Conservation (phyloP, 2,888 invertebrate species). For the Drosophila multiciliata region DNA sequence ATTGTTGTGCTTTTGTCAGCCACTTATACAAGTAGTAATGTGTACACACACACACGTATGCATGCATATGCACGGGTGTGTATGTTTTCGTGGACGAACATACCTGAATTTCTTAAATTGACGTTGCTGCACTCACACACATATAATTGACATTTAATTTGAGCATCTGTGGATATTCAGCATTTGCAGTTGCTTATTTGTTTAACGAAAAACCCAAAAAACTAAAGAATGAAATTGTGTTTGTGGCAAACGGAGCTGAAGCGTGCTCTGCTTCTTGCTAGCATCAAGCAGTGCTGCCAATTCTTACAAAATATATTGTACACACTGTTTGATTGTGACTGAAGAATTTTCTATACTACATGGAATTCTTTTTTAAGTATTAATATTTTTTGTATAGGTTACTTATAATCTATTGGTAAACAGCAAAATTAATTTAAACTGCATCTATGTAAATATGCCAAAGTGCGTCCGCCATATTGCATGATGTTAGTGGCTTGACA, state of each 20-base stretch:
- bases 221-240: constrained; percentile 79
- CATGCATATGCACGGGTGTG: neutral
- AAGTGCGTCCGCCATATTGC: neutral
- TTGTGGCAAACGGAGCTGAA: constrained; percentile 68
- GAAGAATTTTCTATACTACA: neutral
- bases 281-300: constrained; percentile 56
- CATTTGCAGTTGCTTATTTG: constrained; percentile 34
- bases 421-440: neutral
- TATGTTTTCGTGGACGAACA: constrained; percentile 2
- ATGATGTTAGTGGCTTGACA: constrained; percentile 20
- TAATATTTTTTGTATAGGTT: neutral
- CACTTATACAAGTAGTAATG: constrained; percentile 22
- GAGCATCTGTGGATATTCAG: constrained; percentile 20
- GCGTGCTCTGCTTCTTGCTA: constrained; percentile 61
- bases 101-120: constrained; percentile 41
- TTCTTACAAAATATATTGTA: neutral
- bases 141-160: constrained; percentile 48
- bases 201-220: constrained; percentile 74
- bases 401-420: neutral
- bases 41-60: constrained; percentile 1
- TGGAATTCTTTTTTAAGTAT: neutral
- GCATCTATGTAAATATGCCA: neutral
- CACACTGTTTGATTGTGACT: constrained; percentile 8
- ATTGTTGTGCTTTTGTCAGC: constrained; percentile 39
- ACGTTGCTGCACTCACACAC: constrained; percentile 17